Evolutionary conservation across 2,113 vertebrate genomes (phyloP), one percentile per base, ranked within the genome.

Genomic region (Apteryx owenii): DNA sequence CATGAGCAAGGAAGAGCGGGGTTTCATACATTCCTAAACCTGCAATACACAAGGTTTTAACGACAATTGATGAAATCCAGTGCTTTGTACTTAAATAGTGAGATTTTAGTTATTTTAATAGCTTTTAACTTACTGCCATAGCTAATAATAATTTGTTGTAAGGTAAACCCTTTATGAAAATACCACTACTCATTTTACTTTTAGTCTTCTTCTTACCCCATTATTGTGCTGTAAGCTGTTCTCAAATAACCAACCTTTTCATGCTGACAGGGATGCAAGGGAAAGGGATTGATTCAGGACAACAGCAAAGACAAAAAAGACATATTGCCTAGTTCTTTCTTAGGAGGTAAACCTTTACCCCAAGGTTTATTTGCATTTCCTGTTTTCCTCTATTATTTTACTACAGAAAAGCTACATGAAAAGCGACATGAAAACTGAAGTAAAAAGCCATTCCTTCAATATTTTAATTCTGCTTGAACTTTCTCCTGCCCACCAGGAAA

Each of bases 21-120:
- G 98, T 99, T 96, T 99, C 99, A 87, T 99, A 99, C 98, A 99
- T 98, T 40, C 99, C 99, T 84, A 99, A 98, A 85, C 99, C 99
- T 99, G 90, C 66, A 97, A 92, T 85, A 93, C 20, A 94, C 25
- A 76, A 77, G 80, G 82, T 91, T 38, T 44, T 26, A 69, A 14
- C 65, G 40, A 93, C 36, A 48, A 44, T 21, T 33, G 2, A 50
- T 16, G 58, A 84, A 85, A 85, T 33, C 72, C 78, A 72, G 31
- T 16, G 3, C 64, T 20, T 60, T 33, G 31, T 61, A 46, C 2
- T 54, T 44, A 46, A 61, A 50, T 6, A 54, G 2, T 12, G 20
- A 66, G 15, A 51, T 51, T 70, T 44, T 75, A 36, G 6, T 51
- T 46, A 21, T 23, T 90, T 81, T 33, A 62, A 46, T 12, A 25